Percentiles rank a stretch among this genome's conserved stretches.
phyloP scores from a whole-genome alignment of 2,888 invertebrate species.

The Cerastoderma edule region DNA sequence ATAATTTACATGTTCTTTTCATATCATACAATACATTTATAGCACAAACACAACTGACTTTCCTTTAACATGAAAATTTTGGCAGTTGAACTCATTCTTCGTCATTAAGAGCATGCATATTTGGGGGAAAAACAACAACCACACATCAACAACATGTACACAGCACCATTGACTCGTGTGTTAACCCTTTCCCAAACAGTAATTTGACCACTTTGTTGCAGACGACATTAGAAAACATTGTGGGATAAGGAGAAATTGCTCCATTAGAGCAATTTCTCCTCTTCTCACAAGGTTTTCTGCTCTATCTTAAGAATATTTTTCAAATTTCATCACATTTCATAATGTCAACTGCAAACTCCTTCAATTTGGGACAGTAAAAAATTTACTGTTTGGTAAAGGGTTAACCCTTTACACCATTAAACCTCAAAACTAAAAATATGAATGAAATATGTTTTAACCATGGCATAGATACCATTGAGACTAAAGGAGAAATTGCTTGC shows the following conservation, averaged over 20 bases:
- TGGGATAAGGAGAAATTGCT: constrained; percentile 11
- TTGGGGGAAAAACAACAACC: too few species aligned
- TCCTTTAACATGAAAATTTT: too few species aligned
- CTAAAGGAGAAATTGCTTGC: constrained; percentile 4
- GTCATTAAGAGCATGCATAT: too few species aligned
- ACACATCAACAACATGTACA: too few species aligned
- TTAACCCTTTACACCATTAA: not conserved
- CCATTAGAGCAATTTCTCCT: not conserved
- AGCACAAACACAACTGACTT: too few species aligned
- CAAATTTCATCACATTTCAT: not conserved
- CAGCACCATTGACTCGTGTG: too few species aligned
- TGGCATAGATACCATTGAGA: not conserved
- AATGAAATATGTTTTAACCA: not conserved
- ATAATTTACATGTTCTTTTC: too few species aligned
- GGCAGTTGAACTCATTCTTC: too few species aligned
- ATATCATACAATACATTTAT: too few species aligned
- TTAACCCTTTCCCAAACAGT: not conserved
- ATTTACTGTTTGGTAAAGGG: not conserved
- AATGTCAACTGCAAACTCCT: not conserved
- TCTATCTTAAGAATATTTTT: not conserved
- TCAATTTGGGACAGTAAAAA: not conserved
- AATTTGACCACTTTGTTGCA: not conserved
- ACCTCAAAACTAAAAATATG: not conserved
- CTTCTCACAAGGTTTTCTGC: constrained; percentile 2
- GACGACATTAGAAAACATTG: constrained; percentile 7